Base-by-base conservation (phyloP, 2,888 invertebrate species). In the Brachynemurus nebulosus region DNA sequence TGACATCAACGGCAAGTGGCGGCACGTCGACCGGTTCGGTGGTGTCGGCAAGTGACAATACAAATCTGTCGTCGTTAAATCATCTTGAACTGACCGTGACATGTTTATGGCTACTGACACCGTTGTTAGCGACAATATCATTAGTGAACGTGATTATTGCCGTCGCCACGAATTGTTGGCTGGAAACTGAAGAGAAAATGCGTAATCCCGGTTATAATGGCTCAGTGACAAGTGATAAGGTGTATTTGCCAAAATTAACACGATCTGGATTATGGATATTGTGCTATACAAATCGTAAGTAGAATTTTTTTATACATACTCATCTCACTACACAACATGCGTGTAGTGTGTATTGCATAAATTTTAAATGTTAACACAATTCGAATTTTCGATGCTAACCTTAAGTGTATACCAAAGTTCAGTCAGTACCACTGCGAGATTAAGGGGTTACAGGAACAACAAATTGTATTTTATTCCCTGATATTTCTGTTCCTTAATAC, bases 121-220 rank as follows among this genome's bases (percentile, higher is more conserved):
- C 76, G 1, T 59, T 83, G 23, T 74, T 80, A 16, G 82, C 84
- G 11, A 74, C 81, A 25, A 70, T 83, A 11, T 81, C 83, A 9
- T 71, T 83, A 25, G 70, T 77, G 9, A 78, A 81, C 34, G 80
- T 85, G 14, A 68, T 78, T 33, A 74, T 83, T 2, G 83, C 85
- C 14, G 77, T 86, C 48, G 70, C 77, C 6, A 85, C 85, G 3
- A 82, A 80, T 60, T 82, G 86, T 65, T 91, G 91, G 91, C 71
- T 91, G 18, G 79, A 83, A 53, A 88, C 88, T 3, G 81, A 86
- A 60, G 90, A 91, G 63, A 84, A 83, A 61, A 78, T 90, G 70
- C 74, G 80, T 46, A 86, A 82, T 64, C 76, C 78, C 9, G 68
- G 72, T 41, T 82, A 77, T 63, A 89, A 88, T 62, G 82, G 84